Evolutionary conservation across 2,113 vertebrate species (phyloP).

Genomic region (Chaetodon trifascialis): DNA sequence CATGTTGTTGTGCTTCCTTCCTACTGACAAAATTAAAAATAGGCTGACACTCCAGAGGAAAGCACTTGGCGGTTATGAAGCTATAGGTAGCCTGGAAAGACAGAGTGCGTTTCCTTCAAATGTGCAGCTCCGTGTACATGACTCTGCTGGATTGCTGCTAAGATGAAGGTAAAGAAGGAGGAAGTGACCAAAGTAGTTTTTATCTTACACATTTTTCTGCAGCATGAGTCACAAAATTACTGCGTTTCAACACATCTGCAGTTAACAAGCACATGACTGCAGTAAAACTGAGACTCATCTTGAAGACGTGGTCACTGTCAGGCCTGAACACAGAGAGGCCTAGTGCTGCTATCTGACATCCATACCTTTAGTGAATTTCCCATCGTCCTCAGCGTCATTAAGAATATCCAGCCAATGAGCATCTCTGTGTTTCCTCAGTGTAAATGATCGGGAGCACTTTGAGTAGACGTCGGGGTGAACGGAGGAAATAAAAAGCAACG

Average conservation of each 20-base stretch:
- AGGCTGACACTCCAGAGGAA: background rate
- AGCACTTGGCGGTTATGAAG: background rate
- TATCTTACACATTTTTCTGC: slow-evolving; percentile 18
- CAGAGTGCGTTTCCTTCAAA: background rate
- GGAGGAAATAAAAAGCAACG: slow-evolving; percentile 30
- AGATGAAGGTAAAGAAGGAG: background rate
- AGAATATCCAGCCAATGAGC: background rate
- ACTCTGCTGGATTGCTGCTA: background rate
- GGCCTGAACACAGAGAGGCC: background rate
- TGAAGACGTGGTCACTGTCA: background rate
- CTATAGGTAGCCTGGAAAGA: background rate
- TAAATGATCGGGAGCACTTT: slow-evolving; percentile 12
- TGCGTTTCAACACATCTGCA: slow-evolving; percentile 40
- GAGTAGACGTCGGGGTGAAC: slow-evolving; percentile 6
- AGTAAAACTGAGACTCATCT: background rate
- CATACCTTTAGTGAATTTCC: background rate
- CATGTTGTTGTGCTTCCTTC: background rate
- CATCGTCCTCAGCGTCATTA: background rate
- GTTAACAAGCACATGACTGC: background rate
- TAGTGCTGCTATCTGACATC: slow-evolving; percentile 21
- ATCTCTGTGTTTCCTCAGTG: slow-evolving; percentile 5
- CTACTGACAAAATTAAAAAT: background rate
- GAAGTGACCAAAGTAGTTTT: slow-evolving; percentile 2
- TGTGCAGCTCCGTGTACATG: background rate
- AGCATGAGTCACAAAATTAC: slow-evolving; percentile 22